Conservation (phyloP, 2,797 vertebrate genomes). For the Vipera latastei region DNA sequence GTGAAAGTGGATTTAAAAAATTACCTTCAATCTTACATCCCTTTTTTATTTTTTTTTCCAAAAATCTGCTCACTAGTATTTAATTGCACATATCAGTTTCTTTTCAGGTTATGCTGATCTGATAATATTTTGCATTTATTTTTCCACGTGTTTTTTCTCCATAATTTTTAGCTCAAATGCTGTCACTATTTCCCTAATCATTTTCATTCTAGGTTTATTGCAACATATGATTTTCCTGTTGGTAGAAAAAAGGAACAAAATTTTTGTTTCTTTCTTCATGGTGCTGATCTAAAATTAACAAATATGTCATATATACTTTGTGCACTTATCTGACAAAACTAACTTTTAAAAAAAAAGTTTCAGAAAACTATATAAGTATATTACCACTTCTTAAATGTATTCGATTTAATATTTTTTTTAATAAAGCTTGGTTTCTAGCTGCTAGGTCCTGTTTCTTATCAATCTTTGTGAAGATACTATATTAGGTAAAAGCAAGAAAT, state of each 20-base stretch:
- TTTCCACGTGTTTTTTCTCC: neutral
- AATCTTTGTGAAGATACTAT: constrained; percentile 28
- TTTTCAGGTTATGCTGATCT: constrained; percentile 35
- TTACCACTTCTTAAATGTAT: constrained; percentile 9
- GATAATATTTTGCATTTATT: constrained; percentile 1
- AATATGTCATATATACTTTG: neutral
- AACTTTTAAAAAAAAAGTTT: neutral
- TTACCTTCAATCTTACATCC: fast-evolving
- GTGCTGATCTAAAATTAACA: neutral
- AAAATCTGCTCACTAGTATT: neutral
- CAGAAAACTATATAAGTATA: neutral
- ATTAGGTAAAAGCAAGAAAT: constrained; percentile 20
- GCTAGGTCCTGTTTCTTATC: constrained; percentile 67
- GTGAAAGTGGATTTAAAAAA: neutral
- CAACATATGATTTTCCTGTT: neutral
- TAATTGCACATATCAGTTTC: constrained; percentile 57
- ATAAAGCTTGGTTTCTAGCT: constrained; percentile 57
- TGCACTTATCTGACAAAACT: neutral
- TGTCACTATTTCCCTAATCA: neutral
- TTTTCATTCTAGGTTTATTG: neutral
- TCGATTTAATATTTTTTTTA: constrained; percentile 37
- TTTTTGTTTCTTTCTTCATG: neutral
- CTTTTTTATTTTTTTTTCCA: neutral
- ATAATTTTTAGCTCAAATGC: neutral
- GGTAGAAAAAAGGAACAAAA: neutral